phyloP scores from a whole-genome alignment of 2,888 invertebrate genomes.

The Odiellus spinosus region DNA sequence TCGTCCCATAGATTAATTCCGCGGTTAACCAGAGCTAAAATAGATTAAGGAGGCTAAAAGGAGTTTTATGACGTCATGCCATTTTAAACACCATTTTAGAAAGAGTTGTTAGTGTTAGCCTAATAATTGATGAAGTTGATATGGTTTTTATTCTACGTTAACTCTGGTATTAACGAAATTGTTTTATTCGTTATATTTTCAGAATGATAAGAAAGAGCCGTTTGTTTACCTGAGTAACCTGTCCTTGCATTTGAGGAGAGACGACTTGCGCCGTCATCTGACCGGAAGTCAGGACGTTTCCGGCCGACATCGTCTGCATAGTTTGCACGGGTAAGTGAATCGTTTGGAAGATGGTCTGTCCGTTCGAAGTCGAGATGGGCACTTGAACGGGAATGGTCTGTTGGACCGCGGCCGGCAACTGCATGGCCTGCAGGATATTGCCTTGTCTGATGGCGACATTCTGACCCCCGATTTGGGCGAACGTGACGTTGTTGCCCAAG shows the following conservation, averaged over 20 bases:
- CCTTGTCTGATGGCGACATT: constrained; percentile 50
- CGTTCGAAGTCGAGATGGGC: constrained; percentile 65
- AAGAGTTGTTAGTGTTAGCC: too few species aligned
- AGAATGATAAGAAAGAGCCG: too few species aligned
- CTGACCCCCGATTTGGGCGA: constrained; percentile 36
- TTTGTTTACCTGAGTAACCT: constrained; percentile 21
- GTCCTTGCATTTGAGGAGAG: constrained; percentile 21
- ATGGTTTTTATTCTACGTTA: too few species aligned
- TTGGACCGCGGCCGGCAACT: constrained; percentile 26
- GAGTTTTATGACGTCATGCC: too few species aligned
- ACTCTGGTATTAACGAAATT: too few species aligned
- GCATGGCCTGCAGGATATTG: constrained; percentile 20
- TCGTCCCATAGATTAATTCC: too few species aligned
- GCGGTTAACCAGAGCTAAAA: too few species aligned
- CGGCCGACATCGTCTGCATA: constrained; percentile 37
- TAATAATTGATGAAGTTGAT: too few species aligned
- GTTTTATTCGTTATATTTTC: too few species aligned
- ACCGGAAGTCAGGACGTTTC: constrained; percentile 33
- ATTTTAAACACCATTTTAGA: too few species aligned
- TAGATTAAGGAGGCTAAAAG: too few species aligned
- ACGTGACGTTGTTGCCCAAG: constrained; percentile 28
- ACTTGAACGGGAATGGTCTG: constrained; percentile 49
- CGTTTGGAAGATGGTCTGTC: constrained; percentile 88
- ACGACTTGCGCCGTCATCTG: constrained; percentile 20
- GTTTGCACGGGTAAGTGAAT: constrained; percentile 84